Base-by-base conservation (phyloP, 2,888 invertebrate species). In the Microplitis manilae region DNA sequence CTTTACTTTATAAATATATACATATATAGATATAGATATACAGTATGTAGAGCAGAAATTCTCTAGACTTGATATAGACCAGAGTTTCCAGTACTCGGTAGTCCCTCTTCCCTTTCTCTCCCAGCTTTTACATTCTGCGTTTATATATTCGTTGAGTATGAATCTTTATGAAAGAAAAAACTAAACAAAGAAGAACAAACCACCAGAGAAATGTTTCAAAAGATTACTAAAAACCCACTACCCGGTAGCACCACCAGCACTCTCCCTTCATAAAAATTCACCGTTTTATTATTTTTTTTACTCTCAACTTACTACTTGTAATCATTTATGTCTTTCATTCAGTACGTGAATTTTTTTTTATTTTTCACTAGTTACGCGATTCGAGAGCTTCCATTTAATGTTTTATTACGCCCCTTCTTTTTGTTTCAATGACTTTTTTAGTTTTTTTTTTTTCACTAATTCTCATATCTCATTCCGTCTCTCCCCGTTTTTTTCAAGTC, bases 201-300 rank as follows among this genome's bases (percentile, higher is more conserved):
- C 70, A 70, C 70, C 41, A 41, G 70, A 70, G 68, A 68, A 68
- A 65, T 38, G 65, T 65, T 65, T 65, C 65, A 65, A 65, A 65
- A 65, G 65, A 65, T 65, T 38, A 65, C 65, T 30, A 30, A 50
- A 50, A 50, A 50, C 50, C 65, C 5, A 30, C 38, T 65, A 65
- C 20, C 65, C 65, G 9, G 50, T 13, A 8, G 9, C 50, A 9
- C 13, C 50, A 50, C 50, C 50, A 50, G 50, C 50, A 50, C 50
- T 50, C 50, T 13, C 50, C 13, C 50, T 50, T 50, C 50, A 50
- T 50, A 50, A 50, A 50, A 50, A 50, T 50, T 50, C 50, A 50
- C 50, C 4, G 50, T 50, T 50, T 50, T 50, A 50, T 30, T 65
- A 20, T 38, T 30, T 65, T 30, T 30, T 65, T 13, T 65, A 5